Evolutionary conservation across 2,888 invertebrate genomes (phyloP), one percentile per base, ranked within the genome.

Genomic region (Leuctra nigra): DNA sequence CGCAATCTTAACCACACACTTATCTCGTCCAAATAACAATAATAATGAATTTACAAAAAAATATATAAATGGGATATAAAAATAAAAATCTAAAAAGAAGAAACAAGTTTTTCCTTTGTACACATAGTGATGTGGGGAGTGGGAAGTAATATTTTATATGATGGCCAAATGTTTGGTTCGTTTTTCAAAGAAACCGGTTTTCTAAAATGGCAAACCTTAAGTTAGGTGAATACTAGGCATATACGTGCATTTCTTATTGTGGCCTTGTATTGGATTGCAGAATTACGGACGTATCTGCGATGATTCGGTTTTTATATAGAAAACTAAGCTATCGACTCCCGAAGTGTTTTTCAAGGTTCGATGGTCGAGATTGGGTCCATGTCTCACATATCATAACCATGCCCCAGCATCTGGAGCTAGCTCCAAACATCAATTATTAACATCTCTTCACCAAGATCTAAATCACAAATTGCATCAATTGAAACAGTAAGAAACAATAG

Each of bases 81-180:
- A 44, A 44, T 44, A 44, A 44, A n/a, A 20, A 44, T 44, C 22
- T 20, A 44, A 44, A 44, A 22, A 44, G 44, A 22, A 44, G 22
- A 44, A 44, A 44, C 44, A 44, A 44, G 44, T 44, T 44, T 20
- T 44, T 44, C 44, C 44, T 44, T 44, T 44, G 44, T 44, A 20
- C 44, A 44, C 44, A 44, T 44, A 22, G 44, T 44, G 44, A n/a
- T 18, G 23, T 29, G 29, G 20, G 23, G 44, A 44, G 44, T 44
- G 44, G 44, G 44, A 44, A 44, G 44, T 44, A n/a, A 44, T 44
- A 44, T 44, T 44, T 44, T 44, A n/a, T n/a, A 44, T 44, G 44
- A 44, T 23, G 44, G 44, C 44, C 44, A 44, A 44, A 44, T 44
- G 44, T 44, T 44, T 44, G 44, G 22, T 44, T 44, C 44, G 44